These are phyloP conservation scores for Tylochromis polylepis DNA, from an alignment of 2,113 vertebrate genomes.

Conservation along the genomic window DNA sequence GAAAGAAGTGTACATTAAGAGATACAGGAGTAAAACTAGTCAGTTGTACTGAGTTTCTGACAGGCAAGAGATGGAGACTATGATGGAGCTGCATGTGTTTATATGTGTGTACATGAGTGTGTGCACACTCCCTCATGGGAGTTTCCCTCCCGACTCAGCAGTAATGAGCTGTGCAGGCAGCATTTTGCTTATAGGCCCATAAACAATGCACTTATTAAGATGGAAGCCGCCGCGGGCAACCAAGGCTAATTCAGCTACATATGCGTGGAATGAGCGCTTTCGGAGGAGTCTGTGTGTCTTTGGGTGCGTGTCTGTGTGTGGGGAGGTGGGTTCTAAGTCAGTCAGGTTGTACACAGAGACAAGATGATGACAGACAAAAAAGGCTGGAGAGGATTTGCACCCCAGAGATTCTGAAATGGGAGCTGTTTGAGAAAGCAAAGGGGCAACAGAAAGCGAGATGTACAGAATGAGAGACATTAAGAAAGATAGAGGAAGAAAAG, in stretches of 20 bases:
- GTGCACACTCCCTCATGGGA: constrained; percentile 23
- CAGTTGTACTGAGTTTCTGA: neutral
- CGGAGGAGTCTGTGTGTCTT: neutral
- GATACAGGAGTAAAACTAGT: neutral
- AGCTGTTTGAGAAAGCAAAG: neutral
- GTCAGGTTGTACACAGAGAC: constrained; percentile 13
- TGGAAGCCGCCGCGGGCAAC: constrained; percentile 53
- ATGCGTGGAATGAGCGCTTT: constrained; percentile 1
- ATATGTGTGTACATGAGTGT: neutral
- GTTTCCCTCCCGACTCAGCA: constrained; percentile 54
- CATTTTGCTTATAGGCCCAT: constrained; percentile 67
- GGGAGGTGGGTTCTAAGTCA: neutral
- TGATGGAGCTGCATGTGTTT: neutral
- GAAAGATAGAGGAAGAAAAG: neutral
- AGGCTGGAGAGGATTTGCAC: constrained; percentile 1
- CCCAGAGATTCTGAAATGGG: neutral
- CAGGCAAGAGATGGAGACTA: neutral
- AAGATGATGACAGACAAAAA: constrained; percentile 30
- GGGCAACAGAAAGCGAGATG: neutral
- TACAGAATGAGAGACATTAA: neutral
- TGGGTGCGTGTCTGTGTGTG: neutral
- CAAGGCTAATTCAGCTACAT: constrained; percentile 51
- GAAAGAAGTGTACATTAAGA: neutral
- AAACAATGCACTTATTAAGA: constrained; percentile 72
- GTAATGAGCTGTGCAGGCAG: constrained; percentile 68